phyloP scores from a whole-genome alignment of 2,113 vertebrate species.

The Otis tarda region DNA sequence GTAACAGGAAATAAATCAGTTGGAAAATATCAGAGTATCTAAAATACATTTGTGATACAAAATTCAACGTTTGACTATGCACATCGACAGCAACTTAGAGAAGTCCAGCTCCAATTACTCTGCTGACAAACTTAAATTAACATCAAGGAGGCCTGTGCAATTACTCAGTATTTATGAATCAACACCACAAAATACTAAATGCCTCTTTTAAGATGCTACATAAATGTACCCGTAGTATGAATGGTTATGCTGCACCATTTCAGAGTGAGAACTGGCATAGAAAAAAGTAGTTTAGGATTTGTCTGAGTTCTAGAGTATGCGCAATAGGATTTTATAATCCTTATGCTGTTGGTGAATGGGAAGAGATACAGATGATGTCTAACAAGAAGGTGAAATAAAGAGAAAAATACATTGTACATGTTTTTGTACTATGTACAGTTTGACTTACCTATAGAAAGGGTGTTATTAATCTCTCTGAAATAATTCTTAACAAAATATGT shows the following conservation, averaged over 20 bases:
- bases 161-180: neutral
- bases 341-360: neutral
- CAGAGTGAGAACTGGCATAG: neutral
- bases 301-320: neutral
- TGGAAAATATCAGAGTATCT: neutral
- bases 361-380: neutral
- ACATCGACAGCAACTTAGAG: neutral
- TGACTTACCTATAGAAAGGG: neutral
- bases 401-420: neutral
- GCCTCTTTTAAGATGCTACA: neutral
- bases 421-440: neutral
- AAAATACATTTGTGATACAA: neutral
- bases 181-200: neutral
- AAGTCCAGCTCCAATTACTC: neutral
- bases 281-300: neutral
- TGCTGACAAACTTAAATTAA: neutral
- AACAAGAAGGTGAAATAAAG: neutral
- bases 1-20: neutral
- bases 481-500: neutral
- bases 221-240: neutral
- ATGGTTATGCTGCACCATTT: neutral
- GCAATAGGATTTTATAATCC: neutral
- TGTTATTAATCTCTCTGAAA: neutral
- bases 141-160: neutral
- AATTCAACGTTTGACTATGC: neutral